Evolutionary conservation across 2,797 vertebrate species (phyloP).

Genomic region (Poecilia velifera): DNA sequence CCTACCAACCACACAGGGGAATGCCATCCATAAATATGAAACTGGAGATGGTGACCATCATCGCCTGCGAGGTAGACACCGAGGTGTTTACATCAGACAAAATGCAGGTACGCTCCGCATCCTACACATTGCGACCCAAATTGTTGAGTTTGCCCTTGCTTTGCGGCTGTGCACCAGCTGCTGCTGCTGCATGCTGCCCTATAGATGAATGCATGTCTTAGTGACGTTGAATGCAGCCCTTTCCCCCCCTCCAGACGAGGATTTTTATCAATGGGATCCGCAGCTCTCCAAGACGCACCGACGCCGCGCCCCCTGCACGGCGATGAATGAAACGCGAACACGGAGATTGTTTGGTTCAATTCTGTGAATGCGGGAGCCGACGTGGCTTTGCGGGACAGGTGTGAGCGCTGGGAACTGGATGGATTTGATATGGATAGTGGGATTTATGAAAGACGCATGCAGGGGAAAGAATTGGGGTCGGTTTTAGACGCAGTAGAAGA

Average conservation of each 20-base stretch:
- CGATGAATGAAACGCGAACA: constrained; percentile 48
- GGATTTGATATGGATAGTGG: constrained; percentile 23
- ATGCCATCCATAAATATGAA: constrained; percentile 90
- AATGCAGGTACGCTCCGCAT: constrained; percentile 80
- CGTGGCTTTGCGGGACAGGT: background rate
- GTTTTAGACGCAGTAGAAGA: constrained; percentile 68
- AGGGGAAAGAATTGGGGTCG: constrained; percentile 37
- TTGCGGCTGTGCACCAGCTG: constrained; percentile 25
- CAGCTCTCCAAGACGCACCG: constrained; percentile 66
- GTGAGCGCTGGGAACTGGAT: constrained; percentile 14
- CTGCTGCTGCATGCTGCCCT: constrained; percentile 42
- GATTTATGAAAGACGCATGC: constrained; percentile 37
- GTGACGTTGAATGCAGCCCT: constrained; percentile 74
- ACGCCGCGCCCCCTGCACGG: constrained; percentile 25
- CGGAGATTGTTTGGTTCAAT: background rate
- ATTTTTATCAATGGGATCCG: constrained; percentile 84
- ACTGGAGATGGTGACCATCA: constrained; percentile 87
- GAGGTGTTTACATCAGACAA: constrained; percentile 87
- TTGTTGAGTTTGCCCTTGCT: constrained; percentile 20
- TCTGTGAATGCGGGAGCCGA: constrained; percentile 24
- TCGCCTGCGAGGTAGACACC: constrained; percentile 85
- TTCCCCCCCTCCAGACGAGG: constrained; percentile 34
- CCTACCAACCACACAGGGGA: constrained; percentile 61
- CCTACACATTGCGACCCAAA: constrained; percentile 5
- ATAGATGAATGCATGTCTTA: constrained; percentile 49